Conservation (phyloP, 2,113 vertebrate genomes). For the Meleagris gallopavo region DNA sequence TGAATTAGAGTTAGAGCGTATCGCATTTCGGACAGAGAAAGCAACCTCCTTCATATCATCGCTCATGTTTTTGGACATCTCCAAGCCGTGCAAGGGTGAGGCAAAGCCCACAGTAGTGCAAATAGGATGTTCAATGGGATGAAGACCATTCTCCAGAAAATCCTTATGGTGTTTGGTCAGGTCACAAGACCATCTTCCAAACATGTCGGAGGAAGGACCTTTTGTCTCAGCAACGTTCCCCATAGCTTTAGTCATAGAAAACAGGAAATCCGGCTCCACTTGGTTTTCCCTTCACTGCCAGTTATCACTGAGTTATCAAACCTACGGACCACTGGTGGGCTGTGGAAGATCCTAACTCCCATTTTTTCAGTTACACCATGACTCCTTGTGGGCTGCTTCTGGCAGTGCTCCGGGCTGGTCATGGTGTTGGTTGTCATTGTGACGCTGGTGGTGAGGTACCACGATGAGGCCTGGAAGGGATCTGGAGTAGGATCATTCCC, state of each 20-base stretch:
- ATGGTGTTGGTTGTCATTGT: conserved; percentile 94
- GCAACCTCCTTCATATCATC: conserved; percentile 99
- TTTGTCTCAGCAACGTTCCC: conserved; percentile 72
- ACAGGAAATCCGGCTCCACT: conserved; percentile 82
- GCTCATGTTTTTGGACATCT: conserved; percentile 93
- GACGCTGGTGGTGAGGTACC: conserved; percentile 95
- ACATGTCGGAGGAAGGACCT: conserved; percentile 80
- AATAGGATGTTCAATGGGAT: conserved; percentile 79
- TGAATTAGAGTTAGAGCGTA: conserved; percentile 78
- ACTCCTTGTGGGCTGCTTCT: conserved; percentile 81
- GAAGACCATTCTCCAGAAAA: conserved; percentile 76
- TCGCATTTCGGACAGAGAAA: conserved; percentile 89
- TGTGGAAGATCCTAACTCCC: conserved; percentile 86
- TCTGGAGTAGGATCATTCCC: conserved; percentile 72
- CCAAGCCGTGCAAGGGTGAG: conserved; percentile 86
- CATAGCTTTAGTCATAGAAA: conserved; percentile 82
- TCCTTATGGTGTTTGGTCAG: conserved; percentile 82
- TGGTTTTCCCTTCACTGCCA: conserved; percentile 65
- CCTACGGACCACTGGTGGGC: conserved; percentile 79
- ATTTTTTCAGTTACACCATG: conserved; percentile 78
- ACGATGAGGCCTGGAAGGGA: conserved; percentile 86
- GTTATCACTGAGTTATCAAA: conserved; percentile 66
- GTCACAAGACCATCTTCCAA: conserved; percentile 87
- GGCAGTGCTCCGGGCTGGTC: conserved; percentile 91
- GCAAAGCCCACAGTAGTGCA: conserved; percentile 88